Base-by-base conservation (phyloP, 2,888 invertebrate genomes). In the Machimus atricapillus region DNA sequence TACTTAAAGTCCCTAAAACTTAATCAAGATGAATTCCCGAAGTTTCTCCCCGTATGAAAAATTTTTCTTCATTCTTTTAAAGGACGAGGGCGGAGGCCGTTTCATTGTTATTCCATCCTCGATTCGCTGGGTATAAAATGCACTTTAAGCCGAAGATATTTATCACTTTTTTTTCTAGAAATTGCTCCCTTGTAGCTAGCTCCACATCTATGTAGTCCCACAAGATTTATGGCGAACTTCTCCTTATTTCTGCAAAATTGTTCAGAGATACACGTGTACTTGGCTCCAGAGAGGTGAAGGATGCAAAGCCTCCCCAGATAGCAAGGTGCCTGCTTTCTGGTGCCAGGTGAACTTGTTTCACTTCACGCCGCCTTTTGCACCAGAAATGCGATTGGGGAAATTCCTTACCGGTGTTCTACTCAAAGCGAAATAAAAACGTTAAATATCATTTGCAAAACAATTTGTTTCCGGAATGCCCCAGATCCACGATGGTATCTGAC, bases 51-150 rank as follows among this genome's bases (percentile, higher is more conserved):
- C 14, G 9, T 46, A 78, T 78, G 19, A 43, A 43, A 78, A 43
- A 40, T 78, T 78, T 19, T 14, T 23, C 5, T 40, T 7, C 12
- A 40, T 78, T 23, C 19, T 78, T n/a, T 23, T 34, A 34, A 43
- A 43, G 37, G 23, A 37, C 23, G 78, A 40, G 37, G 43, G 19
- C 43, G 43, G 37, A 23, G 37, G 37, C 19, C 19, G 37, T 78
- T 78, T 78, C 81, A 81, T 81, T 81, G 56, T 81, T 81, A 81
- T 81, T 81, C 81, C 23, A 81, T 81, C 56, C 52, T n/a, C 81
- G 81, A 81, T 56, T 81, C 56, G 27, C 27, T 34, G 56, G 14
- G 56, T 81, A 27, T 81, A 81, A 81, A 81, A 81, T 81, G 81
- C 81, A 81, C 37, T 81, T 81, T 81, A 81, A 81, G 81, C 81